Evolutionary conservation across 2,797 vertebrate species (phyloP).

Genomic region (Euthynnus affinis): DNA sequence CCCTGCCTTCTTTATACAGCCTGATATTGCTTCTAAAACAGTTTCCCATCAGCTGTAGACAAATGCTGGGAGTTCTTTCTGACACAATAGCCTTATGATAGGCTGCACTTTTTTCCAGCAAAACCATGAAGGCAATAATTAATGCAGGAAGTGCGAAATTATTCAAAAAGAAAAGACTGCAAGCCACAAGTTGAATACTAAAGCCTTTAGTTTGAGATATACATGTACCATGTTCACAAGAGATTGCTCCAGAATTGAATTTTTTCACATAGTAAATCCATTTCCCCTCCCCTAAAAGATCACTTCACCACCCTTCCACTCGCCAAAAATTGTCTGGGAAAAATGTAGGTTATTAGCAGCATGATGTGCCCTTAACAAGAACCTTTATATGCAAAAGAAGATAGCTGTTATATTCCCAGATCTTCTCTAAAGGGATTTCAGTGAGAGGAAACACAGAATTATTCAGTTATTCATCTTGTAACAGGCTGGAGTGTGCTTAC

Average conservation of each 20-base stretch:
- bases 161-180: slow-evolving; percentile 57
- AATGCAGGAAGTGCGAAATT: slow-evolving; percentile 65
- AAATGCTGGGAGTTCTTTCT: slow-evolving; percentile 37
- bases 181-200: slow-evolving; percentile 38
- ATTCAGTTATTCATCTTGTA: slow-evolving; percentile 31
- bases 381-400: slow-evolving; percentile 18
- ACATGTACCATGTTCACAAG: slow-evolving; percentile 11
- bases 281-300: slow-evolving; percentile 15
- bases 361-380: slow-evolving; percentile 20
- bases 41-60: slow-evolving; percentile 28
- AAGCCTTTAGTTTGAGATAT: slow-evolving; percentile 52
- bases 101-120: slow-evolving; percentile 9
- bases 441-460: background rate
- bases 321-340: slow-evolving; percentile 10
- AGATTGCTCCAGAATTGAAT: slow-evolving; percentile 15
- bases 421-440: slow-evolving; percentile 12
- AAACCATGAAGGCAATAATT: slow-evolving; percentile 46
- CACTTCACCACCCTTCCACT: background rate
- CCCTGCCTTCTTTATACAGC: slow-evolving; percentile 24
- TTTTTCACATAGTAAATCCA: slow-evolving; percentile 24
- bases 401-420: slow-evolving; percentile 18
- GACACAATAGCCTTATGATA: slow-evolving; percentile 20
- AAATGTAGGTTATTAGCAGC: slow-evolving; percentile 23
- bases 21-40: slow-evolving; percentile 35
- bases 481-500: background rate